These are phyloP conservation scores for Vespertilio murinus DNA, from an alignment of 2,797 vertebrate species.

Conservation along the genomic window DNA sequence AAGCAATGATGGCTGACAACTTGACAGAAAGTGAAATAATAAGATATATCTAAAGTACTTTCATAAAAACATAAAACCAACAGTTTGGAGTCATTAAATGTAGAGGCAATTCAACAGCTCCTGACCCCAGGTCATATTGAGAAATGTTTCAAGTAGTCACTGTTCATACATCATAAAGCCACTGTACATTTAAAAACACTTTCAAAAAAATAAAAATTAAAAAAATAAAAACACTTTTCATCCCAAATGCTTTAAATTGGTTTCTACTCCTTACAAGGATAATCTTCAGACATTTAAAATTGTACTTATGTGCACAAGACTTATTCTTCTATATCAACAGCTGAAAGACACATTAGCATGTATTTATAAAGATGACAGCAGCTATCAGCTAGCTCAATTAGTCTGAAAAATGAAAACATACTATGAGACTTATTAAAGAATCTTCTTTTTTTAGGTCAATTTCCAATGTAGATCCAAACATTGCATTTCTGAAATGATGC, in stretches of 20 bases:
- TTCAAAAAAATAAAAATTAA: neutral
- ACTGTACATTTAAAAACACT: neutral
- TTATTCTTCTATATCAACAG: neutral
- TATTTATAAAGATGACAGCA: neutral
- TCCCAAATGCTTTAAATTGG: neutral
- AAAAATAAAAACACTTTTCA: neutral
- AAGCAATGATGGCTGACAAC: neutral
- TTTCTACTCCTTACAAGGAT: neutral
- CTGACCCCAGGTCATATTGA: neutral
- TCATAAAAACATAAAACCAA: neutral
- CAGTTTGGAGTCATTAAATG: slow-evolving; percentile 7
- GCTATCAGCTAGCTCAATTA: neutral
- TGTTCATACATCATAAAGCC: neutral
- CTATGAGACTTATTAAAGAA: neutral
- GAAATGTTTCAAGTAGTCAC: neutral
- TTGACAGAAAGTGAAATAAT: slow-evolving; percentile 2
- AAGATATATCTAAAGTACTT: neutral
- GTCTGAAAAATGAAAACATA: neutral
- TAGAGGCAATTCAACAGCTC: neutral
- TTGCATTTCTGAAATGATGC: neutral
- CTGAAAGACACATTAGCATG: neutral
- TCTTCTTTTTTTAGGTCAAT: slow-evolving; percentile 6
- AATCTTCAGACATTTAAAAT: slow-evolving; percentile 23
- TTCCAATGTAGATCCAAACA: neutral
- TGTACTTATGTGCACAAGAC: neutral